phyloP scores from a whole-genome alignment of 2,888 invertebrate species.

The Platycheirus rosarum region DNA sequence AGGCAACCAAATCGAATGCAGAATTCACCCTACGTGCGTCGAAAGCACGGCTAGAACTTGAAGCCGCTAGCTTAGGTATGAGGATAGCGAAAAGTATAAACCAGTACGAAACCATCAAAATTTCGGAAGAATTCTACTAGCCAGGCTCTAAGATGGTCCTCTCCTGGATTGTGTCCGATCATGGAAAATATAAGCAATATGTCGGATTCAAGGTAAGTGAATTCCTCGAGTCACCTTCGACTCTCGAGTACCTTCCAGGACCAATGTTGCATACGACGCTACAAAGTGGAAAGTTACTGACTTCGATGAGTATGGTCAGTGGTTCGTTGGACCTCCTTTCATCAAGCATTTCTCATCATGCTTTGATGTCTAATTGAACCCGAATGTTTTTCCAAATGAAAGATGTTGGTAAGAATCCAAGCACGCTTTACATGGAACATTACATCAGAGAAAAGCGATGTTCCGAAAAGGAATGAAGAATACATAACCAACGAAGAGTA shows the following conservation, averaged over 20 bases:
- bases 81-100: background rate
- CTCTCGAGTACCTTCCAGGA: background rate
- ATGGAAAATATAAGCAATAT: background rate
- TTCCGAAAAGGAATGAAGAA: too few relatives aligned
- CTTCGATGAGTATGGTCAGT: too few relatives aligned
- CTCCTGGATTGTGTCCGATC: background rate
- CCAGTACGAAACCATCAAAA: background rate
- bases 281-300: too few relatives aligned
- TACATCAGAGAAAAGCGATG: too few relatives aligned
- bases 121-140: background rate
- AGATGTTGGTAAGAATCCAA: too few relatives aligned
- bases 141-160: background rate
- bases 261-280: background rate
- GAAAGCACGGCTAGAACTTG: background rate
- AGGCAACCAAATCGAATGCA: background rate
- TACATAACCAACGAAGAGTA: too few relatives aligned
- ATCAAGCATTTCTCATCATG: too few relatives aligned
- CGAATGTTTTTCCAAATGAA: too few relatives aligned
- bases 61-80: background rate
- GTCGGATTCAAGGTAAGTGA: background rate
- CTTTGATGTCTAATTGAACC: too few relatives aligned
- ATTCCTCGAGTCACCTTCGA: background rate
- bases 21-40: background rate
- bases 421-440: too few relatives aligned
- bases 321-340: too few relatives aligned